Percentiles rank a stretch among this genome's conserved stretches.
These are phyloP conservation scores for Sylvilagus floridanus DNA, from an alignment of 2,797 vertebrate genomes.

Conservation along the genomic window DNA sequence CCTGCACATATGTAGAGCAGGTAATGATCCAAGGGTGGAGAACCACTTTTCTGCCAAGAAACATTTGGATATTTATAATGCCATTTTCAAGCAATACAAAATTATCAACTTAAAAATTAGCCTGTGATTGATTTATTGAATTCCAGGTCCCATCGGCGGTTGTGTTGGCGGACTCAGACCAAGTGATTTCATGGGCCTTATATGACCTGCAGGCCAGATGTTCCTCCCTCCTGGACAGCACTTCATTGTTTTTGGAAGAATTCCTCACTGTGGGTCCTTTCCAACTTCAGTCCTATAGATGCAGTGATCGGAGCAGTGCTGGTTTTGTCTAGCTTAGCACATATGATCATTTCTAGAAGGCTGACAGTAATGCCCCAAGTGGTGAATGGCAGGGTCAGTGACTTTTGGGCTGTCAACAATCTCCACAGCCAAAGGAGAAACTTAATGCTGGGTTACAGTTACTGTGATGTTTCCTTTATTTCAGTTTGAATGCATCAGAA, in stretches of 20 bases:
- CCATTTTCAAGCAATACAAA: no score
- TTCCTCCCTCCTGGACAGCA: no score
- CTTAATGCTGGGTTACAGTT: background rate
- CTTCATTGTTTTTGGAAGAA: background rate
- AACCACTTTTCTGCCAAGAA: no score
- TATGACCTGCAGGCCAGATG: no score
- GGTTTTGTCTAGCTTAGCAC: background rate
- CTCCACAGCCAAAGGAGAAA: background rate
- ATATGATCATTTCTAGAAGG: background rate
- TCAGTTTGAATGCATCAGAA: background rate
- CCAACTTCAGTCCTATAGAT: background rate
- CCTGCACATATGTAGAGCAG: background rate
- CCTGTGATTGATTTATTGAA: no score
- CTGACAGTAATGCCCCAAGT: background rate
- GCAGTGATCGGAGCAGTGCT: background rate
- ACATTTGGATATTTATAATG: no score
- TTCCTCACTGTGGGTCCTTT: background rate
- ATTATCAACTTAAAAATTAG: no score
- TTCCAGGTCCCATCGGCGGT: no score
- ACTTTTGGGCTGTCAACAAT: background rate
- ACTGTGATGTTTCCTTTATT: background rate
- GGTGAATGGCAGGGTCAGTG: background rate
- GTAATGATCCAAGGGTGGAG: background rate
- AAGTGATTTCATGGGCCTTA: no score
- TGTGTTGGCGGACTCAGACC: no score